Evolutionary conservation across 1,140 invertebrate genomes (phyloP).

Genomic region (Solen grandis): DNA sequence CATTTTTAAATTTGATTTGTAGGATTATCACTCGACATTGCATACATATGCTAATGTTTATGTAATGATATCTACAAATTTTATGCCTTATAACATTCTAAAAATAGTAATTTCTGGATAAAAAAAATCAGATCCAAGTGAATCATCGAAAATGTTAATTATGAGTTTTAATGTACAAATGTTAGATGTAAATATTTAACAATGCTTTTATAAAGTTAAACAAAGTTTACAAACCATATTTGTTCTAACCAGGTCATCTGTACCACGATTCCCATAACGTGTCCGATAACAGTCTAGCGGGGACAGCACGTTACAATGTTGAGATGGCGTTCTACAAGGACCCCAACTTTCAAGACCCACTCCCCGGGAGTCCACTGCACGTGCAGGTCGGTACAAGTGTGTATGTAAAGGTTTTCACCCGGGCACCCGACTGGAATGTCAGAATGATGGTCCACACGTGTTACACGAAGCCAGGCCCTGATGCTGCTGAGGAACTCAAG

Average conservation of each 20-base stretch:
- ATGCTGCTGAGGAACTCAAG: not conserved
- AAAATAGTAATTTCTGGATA: too few relatives aligned
- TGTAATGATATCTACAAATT: too few relatives aligned
- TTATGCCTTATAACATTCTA: too few relatives aligned
- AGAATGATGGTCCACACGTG: constrained; percentile 30
- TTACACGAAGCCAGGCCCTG: constrained; percentile 28
- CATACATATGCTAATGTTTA: too few relatives aligned
- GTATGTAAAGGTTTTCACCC: constrained; percentile 30
- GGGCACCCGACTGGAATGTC: constrained; percentile 26
- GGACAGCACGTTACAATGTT: constrained; percentile 6
- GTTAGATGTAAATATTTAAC: too few relatives aligned
- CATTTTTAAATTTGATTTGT: too few relatives aligned
- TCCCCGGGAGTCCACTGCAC: constrained; percentile 5
- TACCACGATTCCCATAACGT: constrained; percentile 6
- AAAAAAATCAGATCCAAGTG: too few relatives aligned
- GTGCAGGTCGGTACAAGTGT: constrained; percentile 5
- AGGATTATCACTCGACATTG: too few relatives aligned
- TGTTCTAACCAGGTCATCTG: constrained; percentile 1
- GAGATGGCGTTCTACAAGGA: constrained; percentile 35
- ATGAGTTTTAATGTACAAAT: too few relatives aligned
- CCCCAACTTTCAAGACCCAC: constrained; percentile 11
- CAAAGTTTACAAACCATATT: too few relatives aligned
- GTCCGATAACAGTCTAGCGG: not conserved
- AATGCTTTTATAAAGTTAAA: too few relatives aligned
- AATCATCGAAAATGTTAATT: too few relatives aligned